Base-by-base conservation (phyloP, 2,113 vertebrate genomes). In the Gymnogyps californianus region DNA sequence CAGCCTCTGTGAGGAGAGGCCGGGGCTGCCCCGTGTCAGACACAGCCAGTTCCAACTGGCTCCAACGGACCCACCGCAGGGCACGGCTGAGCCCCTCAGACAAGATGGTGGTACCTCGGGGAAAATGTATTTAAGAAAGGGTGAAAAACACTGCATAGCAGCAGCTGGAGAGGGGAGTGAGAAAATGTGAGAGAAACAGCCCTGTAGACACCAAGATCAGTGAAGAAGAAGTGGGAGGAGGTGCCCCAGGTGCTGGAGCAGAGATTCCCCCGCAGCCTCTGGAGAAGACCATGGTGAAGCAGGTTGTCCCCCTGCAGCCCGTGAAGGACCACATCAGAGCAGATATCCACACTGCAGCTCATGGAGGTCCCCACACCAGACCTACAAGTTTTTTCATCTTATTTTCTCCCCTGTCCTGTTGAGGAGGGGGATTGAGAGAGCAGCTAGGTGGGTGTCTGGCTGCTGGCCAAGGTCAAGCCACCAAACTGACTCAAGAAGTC, bases 221-320 rank as follows among this genome's bases (percentile, higher is more conserved):
- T 25, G n/a, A 58, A 81, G 25, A 29, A 65, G 21, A 13, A 70
- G 21, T 3, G 6, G 10, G 2, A 77, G 6, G 21, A 74, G 13
- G 0, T 59, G 7, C 2, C 22, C 7, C 7, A 42, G 71, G 18
- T 6, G 18, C 7, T 0, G 0, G 10, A 81, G 19, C 7, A 80
- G 49, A 80, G 19, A n/a, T 77, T 83, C 13, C n/a, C 36, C 11
- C 49, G 31, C 16, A 29, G 19, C 4, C 17, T 1, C 0, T 59
- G 28, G 7, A 26, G 52, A 28, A 55, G 29, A 54, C 12, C 3
- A 8, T 19, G 34, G 10, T 36, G 42, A 83, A 31, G 13, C 7
- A 19, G 57, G 17, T 15, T 70, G 4, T 75, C 9, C 4, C 14
- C 22, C 28, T 74, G 65, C 15, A 87, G 69, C 21, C 25, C 34